Conservation (phyloP, 2,113 vertebrate species). For the Sorex araneus region DNA sequence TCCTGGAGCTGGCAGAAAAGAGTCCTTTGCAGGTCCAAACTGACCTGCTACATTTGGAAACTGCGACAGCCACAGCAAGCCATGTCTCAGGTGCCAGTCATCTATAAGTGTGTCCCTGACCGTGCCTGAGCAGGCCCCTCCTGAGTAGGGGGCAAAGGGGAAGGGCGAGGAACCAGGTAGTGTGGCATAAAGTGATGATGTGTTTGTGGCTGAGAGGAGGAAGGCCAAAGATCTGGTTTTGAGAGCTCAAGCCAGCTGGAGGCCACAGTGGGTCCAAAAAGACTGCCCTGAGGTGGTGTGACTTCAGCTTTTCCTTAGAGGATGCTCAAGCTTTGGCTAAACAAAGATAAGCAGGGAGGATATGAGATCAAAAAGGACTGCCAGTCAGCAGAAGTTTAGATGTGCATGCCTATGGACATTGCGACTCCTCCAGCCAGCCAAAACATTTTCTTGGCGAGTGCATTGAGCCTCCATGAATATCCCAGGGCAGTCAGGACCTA, state of each 20-base stretch:
- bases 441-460: conserved; percentile 68
- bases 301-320: conserved; percentile 20
- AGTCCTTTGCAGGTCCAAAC: not conserved
- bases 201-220: not conserved
- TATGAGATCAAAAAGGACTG: not conserved
- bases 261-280: not conserved
- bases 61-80: not conserved
- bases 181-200: not conserved
- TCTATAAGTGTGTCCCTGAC: not conserved
- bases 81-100: not conserved
- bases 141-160: not conserved
- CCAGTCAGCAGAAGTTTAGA: conserved; percentile 46
- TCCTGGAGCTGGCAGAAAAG: not conserved
- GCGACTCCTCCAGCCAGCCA: conserved; percentile 50
- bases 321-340: conserved; percentile 48
- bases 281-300: not conserved
- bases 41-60: not conserved
- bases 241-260: not conserved
- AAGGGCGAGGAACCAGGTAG: not conserved
- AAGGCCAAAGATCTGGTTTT: not conserved
- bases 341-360: conserved; percentile 36
- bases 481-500: conserved; percentile 49
- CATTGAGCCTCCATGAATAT: conserved; percentile 36
- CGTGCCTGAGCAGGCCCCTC: not conserved
- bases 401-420: not conserved